Evolutionary conservation across 2,113 vertebrate species (phyloP), one percentile per base, ranked within the genome.

Genomic region (Microcebus ravelobensis): DNA sequence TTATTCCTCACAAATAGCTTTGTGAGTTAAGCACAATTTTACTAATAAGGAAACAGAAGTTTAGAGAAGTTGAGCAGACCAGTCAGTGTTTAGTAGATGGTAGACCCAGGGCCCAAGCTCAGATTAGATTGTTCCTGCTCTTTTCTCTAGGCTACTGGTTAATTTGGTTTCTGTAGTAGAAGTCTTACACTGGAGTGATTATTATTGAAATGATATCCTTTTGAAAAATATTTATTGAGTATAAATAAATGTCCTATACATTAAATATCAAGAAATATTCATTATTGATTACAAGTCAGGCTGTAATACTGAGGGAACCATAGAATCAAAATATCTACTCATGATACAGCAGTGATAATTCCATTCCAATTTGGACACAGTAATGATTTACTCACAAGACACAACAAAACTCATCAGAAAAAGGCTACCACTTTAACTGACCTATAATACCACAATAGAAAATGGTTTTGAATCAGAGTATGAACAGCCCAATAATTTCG

Each of bases 211-310:
- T 90, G 77, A 84, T 52, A 93, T 93, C 97, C 93, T 96, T 98
- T 97, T 97, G 97, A 98, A 97, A 98, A 98, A 98, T 97, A 98
- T 98, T 97, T 98, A 97, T 98, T 98, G 95, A 97, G 93, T 97
- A 98, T 97, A 98, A 98, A 98, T 98, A 97, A 95, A 97, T 97
- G 97, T 97, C 96, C 90, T 98, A 97, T 97, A 97, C 96, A 97
- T 97, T 98, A 97, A 98, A 97, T 97, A 97, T 97, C 96, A 97
- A 97, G 98, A 97, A 96, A 97, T 97, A 97, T 89, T 96, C 97
- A 96, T 96, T 96, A 96, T 61, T 96, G 96, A 93, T 97, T 98
- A 97, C 79, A 97, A 94, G 91, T 94, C 94, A 96, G 71, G 76
- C 74, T 96, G 71, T 95, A 97, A 97, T 97, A 97, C 93, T 90